Base-by-base conservation (phyloP, 2,113 vertebrate species). In the Glaucidium brasilianum region DNA sequence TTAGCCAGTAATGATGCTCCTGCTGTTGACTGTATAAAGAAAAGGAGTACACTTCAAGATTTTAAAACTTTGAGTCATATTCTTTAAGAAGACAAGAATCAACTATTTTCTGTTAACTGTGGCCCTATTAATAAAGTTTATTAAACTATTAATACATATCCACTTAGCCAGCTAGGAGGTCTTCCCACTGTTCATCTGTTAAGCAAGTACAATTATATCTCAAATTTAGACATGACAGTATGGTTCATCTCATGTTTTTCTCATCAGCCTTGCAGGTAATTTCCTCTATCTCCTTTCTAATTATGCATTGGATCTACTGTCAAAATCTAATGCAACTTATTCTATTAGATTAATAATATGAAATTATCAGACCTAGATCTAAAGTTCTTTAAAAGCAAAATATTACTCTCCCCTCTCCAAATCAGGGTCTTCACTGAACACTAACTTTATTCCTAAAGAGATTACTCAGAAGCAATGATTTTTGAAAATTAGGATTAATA, bases 21-120 rank as follows among this genome's bases (percentile, higher is more conserved):
- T 87, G 98, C 98, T 96, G 99, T 99, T 86, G 99, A 99, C 99
- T 99, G 97, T 34, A 96, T 56, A 96, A 91, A 97, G 95, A 98
- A 89, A 97, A 92, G 84, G 91, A 92, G 81, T 94, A 97, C 62
- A 97, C 62, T 95, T 97, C 56, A 74, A 91, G 92, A 92, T 90
- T 94, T 93, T 83, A 72, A 84, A 97, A 49, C 64, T 73, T 84
- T 88, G 53, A 92, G 17, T n/a, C 71, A 81, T 59, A 79, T 72
- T 25, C 50, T 90, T 63, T 35, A 88, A 86, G 52, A 47, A 83
- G 27, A 29, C 32, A 92, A 85, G 45, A 95, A 84, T 17, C 0
- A 0, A 34, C 22, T 86, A 76, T 19, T 60, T 41, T 41, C 58
- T 76, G 15, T 60, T 80, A 83, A 68, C 34, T 35, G 29, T 41